A percentile compares a stretch with the other conserved stretches of the same genome.
Conservation (phyloP, 2,888 invertebrate genomes). For the Cerceris ruficornis region DNA sequence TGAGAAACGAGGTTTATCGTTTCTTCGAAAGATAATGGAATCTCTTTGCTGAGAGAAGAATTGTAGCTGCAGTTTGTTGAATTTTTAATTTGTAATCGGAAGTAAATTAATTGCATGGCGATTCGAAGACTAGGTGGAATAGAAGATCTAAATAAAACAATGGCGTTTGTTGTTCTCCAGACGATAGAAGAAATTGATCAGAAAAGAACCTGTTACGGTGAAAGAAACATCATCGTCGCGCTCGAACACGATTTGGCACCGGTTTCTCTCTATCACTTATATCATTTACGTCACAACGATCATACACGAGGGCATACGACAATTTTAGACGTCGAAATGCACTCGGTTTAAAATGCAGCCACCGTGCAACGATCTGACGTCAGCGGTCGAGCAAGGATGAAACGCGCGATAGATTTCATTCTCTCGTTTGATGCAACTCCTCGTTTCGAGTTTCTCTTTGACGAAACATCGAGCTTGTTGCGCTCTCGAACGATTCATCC, state of each 20-base stretch:
- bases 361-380: conserved; percentile 24
- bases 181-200: no score
- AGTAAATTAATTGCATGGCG: no score
- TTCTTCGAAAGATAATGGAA: no score
- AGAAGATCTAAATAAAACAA: no score
- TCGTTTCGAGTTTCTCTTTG: neutral
- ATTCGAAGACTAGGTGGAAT: no score
- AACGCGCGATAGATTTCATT: neutral
- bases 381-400: neutral
- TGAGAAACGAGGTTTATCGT: no score
- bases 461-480: neutral
- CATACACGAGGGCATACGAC: conserved; percentile 41
- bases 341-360: conserved; percentile 30
- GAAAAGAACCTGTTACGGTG: no score
- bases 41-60: no score
- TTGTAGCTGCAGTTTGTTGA: no score
- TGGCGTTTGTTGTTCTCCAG: no score
- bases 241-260: conserved; percentile 32
- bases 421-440: neutral
- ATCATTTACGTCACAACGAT: conserved; percentile 48
- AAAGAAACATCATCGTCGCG: neutral
- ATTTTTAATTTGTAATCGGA: no score
- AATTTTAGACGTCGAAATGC: conserved; percentile 50
- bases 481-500: neutral
- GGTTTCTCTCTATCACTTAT: conserved; percentile 29